Base-by-base conservation (phyloP, 2,888 invertebrate genomes). In the Dynastes maya region DNA sequence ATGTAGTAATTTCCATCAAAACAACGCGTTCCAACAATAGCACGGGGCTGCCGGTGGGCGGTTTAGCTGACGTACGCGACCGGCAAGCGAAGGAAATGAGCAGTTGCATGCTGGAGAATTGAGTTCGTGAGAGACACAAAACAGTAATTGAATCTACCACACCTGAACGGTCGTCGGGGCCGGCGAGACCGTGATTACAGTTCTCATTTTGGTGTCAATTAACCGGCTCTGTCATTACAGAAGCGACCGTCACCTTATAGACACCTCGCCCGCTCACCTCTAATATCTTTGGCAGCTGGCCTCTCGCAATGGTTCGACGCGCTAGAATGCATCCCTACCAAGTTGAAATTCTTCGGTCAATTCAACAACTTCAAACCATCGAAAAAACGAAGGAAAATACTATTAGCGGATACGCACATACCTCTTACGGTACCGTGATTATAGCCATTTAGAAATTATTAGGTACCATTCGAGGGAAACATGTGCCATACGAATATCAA, bases 131-230 rank as follows among this genome's bases (percentile, higher is more conserved):
- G 72, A 72, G 72, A 72, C 72, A 72, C 72, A 72, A 72, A 72
- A 72, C 58, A 72, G 72, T 72, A 72, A 72, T 72, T 72, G 72
- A 72, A 72, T 72, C 72, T 40, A 58, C 72, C 72, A 58, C 72
- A 72, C 72, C 72, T 72, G 77, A 65, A 74, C 32, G 49, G 64
- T 32, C 75, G 72, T 77, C 76, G 79, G 70, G 61, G 80, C n/a
- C 55, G 55, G 55, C 55, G 16, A 58, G 51, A 77, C 77, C 71
- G 79, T 82, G 80, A 82, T 82, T 82, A 82, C 82, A 82, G 80
- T 79, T 82, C 82, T 82, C 82, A 80, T 82, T 82, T 80, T 64
- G 80, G 81, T 81, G 80, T 81, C 81, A 81, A 81, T 81, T 81
- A 81, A 80, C 72, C 75, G 63, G 80, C 78, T 79, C 81, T 81